Base-by-base conservation (phyloP, 2,113 vertebrate genomes). In the Pantherophis guttatus region DNA sequence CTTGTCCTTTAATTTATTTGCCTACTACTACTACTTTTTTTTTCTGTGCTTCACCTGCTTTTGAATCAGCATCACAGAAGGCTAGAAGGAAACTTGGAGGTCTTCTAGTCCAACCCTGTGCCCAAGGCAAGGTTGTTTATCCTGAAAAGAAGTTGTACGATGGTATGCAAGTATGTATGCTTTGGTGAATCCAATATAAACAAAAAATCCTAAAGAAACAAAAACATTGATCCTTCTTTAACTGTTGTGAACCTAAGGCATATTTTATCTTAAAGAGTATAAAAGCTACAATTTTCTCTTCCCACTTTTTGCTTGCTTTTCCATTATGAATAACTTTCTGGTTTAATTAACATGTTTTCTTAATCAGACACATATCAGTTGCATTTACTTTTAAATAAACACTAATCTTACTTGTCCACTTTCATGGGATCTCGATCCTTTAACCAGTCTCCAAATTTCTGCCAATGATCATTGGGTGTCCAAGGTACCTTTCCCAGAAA, bases 401-500 rank as follows among this genome's bases (percentile, higher is more conserved):
- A 0, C 9, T 2, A 6, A 1, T 95, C 97, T 97, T 97, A 99
- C 99, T 96, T 99, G 90, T 98, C 97, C 11, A 98, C 98, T 93
- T 98, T 97, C 3, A 91, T 97, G 85, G 99, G 97, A 86, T 98
- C 97, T 86, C 94, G 98, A 24, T 97, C 91, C 92, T 98, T 97
- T 86, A 98, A 53, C 99, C 99, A 99, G 92, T 98, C 97, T 1
- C 97, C 93, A 97, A 99, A 99, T 55, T 91, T 98, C 92, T 96
- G 95, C 98, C 98, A 98, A 95, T 99, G 98, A 48, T 96, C 57
- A 44, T 97, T 96, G 70, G 98, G 95, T 87, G 90, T 97, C 99
- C 99, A 99, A 0, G 98, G 98, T 23, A 98, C 97, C 94, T 98
- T 98, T 8, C 99, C 99, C 44, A 98, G 96, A 90, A 98, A 99